These are phyloP conservation scores for Carposina sasakii DNA, from an alignment of 1,140 invertebrate genomes.

Conservation along the genomic window DNA sequence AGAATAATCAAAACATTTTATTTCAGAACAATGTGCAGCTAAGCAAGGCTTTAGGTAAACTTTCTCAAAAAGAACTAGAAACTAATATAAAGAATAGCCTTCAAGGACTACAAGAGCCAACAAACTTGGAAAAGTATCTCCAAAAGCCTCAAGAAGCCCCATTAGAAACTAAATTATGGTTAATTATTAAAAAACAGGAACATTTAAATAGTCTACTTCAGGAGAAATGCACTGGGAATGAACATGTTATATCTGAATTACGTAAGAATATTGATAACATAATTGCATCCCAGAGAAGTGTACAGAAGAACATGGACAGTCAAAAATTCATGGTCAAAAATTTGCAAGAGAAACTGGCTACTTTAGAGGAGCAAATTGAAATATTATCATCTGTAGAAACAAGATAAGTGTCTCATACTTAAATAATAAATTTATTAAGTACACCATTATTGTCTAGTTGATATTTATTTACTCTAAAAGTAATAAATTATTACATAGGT, in stretches of 20 bases:
- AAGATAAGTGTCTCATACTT: conserved; percentile 37
- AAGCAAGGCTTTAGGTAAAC: too few relatives aligned
- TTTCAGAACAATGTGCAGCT: too few relatives aligned
- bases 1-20: too few relatives aligned
- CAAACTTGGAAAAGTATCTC: conserved; percentile 42
- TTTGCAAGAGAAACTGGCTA: conserved; percentile 62
- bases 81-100: conserved; percentile 42
- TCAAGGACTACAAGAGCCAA: conserved; percentile 37
- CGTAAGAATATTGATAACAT: too few relatives aligned
- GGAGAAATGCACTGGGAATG: too few relatives aligned
- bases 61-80: too few relatives aligned
- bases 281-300: too few relatives aligned
- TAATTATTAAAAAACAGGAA: conserved; percentile 57
- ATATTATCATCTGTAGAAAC: conserved; percentile 58
- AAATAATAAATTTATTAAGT: not conserved
- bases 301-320: conserved; percentile 43
- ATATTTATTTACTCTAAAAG: not conserved
- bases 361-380: conserved; percentile 60
- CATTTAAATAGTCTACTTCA: too few relatives aligned
- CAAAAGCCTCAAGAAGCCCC: conserved; percentile 40
- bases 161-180: conserved; percentile 45
- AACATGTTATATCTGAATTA: too few relatives aligned
- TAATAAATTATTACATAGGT: not conserved
- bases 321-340: conserved; percentile 60
- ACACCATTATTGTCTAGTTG: not conserved